Conservation (phyloP, 2,888 invertebrate genomes). For the Polyommatus iphigenia region DNA sequence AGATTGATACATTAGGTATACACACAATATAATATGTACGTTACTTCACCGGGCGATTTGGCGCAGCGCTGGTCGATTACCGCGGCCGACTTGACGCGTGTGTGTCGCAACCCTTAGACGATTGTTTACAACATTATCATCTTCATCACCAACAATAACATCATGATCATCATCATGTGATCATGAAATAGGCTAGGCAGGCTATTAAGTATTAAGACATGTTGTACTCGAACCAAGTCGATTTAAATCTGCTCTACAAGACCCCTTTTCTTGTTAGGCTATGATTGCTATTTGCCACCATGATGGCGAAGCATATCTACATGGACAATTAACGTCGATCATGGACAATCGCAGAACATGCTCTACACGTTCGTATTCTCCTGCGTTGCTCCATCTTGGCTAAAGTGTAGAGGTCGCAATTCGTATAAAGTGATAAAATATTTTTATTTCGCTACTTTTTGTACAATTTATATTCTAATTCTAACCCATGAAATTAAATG, state of each 20-base stretch:
- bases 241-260: neutral
- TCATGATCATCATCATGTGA: too few relatives aligned
- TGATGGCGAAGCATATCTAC: neutral
- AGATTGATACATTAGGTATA: too few relatives aligned
- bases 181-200: too few relatives aligned
- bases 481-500: neutral
- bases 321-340: neutral
- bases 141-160: neutral
- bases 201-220: too few relatives aligned
- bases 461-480: neutral
- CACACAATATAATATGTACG: neutral
- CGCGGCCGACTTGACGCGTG: slow-evolving; percentile 64
- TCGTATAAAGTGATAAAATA: neutral
- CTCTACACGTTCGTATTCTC: neutral
- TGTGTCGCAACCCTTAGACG: slow-evolving; percentile 61
- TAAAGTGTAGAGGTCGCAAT: too few relatives aligned
- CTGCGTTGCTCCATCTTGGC: neutral
- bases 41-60: slow-evolving; percentile 50
- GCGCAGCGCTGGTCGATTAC: slow-evolving; percentile 60
- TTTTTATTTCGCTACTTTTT: neutral
- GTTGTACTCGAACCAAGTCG: neutral
- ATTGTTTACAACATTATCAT: slow-evolving; percentile 24
- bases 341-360: neutral
- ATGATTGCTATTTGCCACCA: too few relatives aligned
- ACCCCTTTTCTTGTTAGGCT: too few relatives aligned